Base-by-base conservation (phyloP, 2,113 vertebrate species). In the Ptyas mucosa region DNA sequence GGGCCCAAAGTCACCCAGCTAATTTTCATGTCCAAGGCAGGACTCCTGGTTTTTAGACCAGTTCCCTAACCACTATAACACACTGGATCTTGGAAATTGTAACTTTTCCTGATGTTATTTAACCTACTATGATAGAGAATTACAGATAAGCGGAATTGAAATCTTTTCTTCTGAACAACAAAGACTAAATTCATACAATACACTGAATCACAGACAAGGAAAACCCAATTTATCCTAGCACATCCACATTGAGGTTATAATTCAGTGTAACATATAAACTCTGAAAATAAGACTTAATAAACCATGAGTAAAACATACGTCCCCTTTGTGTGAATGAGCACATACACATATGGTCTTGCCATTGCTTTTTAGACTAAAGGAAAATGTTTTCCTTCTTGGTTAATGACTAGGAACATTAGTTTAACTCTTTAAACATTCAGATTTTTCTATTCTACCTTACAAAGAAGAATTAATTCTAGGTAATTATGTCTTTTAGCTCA, bases 381-480 rank as follows among this genome's bases (percentile, higher is more conserved):
- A 49, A 3, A 1, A 6, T 39, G 3, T 87, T 58, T 52, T 49
- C 58, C 1, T 54, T 1, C 18, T 87, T 89, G 43, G 11, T 89
- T 93, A 34, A 0, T 1, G 11, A 53, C 89, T 95, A 90, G 90
- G 29, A 46, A 75, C 89, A 24, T 91, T 12, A 86, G n/a, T 64
- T 90, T 20, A 88, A 58, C 8, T 90, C 29, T 49, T 29, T 43
- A 75, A 53, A 9, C 1, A 93, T 81, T 92, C 11, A 0, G 1
- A 39, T 75, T 12, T 87, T 2, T 93, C 91, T 88, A 0, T 95
- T 94, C 57, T 89, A 49, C n/a, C 20, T 46, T 89, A 85, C 61
- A 93, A 90, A 91, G 23, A 23, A 81, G 0, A 3, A 53, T 9
- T 86, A 88, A 15, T 57, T 94, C 58, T 93, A 94, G 93, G 34